A percentile compares a stretch with the other conserved stretches of the same genome.
Evolutionary conservation across 1,140 invertebrate species (phyloP).

Genomic region (Macrotrachela quadricornifera): DNA sequence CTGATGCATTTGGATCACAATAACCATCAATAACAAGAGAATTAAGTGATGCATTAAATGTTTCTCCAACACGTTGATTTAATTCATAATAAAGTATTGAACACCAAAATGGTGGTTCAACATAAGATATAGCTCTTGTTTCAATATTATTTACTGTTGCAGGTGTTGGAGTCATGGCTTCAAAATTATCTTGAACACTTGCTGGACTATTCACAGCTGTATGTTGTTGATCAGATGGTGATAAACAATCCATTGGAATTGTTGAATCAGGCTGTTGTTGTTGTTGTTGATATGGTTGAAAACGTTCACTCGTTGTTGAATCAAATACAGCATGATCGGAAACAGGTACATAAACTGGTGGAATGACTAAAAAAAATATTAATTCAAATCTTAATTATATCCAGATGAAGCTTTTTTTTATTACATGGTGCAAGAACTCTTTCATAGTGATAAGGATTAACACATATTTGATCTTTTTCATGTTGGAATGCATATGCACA

Average conservation of each 20-base stretch:
- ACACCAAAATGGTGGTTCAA: conserved; percentile 48
- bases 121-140: not conserved
- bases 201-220: too few species aligned
- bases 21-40: conserved; percentile 10
- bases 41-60: conserved; percentile 4
- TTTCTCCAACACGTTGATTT: conserved; percentile 50
- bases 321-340: not conserved
- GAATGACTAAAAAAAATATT: conserved; percentile 39
- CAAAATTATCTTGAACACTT: not conserved
- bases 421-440: conserved; percentile 66
- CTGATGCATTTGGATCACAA: conserved; percentile 65
- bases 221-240: too few species aligned
- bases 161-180: not conserved
- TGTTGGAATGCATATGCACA: conserved; percentile 73
- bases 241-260: too few species aligned
- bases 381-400: not conserved
- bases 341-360: conserved; percentile 1
- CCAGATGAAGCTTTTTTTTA: not conserved
- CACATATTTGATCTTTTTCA: conserved; percentile 76
- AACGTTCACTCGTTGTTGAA: not conserved
- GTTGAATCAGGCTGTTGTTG: not conserved
- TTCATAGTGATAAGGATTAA: conserved; percentile 86
- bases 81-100: conserved; percentile 95
- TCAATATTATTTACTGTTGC: not conserved
- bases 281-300: not conserved